phyloP scores from a whole-genome alignment of 2,797 vertebrate genomes.

The Forpus xanthops region DNA sequence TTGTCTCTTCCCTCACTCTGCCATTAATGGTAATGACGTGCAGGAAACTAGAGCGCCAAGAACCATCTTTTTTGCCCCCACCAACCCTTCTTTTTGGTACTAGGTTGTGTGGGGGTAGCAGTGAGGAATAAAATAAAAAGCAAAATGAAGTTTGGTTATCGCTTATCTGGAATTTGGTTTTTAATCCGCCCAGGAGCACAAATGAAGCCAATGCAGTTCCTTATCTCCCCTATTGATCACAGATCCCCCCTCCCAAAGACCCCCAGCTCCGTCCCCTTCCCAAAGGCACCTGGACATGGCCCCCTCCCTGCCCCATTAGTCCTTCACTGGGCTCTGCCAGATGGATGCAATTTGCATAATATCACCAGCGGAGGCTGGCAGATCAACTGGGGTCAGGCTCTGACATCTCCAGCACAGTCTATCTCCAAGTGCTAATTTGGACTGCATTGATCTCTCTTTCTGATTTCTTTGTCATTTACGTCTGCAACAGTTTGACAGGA shows the following conservation, averaged over 20 bases:
- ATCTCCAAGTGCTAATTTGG: slow-evolving; percentile 88
- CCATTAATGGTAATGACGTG: slow-evolving; percentile 82
- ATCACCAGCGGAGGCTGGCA: slow-evolving; percentile 79
- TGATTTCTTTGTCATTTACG: slow-evolving; percentile 87
- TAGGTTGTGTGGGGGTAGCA: slow-evolving; percentile 53
- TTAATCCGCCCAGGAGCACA: slow-evolving; percentile 77
- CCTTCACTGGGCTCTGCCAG: slow-evolving; percentile 77
- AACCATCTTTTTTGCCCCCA: not conserved
- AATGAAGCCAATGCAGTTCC: slow-evolving; percentile 76
- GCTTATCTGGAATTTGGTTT: slow-evolving; percentile 78
- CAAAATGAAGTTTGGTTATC: slow-evolving; percentile 81
- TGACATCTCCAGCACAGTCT: slow-evolving; percentile 80
- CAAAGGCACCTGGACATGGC: slow-evolving; percentile 44
- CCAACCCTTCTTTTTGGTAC: slow-evolving; percentile 18
- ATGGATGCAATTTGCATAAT: slow-evolving; percentile 86
- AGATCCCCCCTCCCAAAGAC: slow-evolving; percentile 21
- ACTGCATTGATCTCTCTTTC: slow-evolving; percentile 85
- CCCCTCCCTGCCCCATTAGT: slow-evolving; percentile 76
- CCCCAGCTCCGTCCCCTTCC: slow-evolving; percentile 38
- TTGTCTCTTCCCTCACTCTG: slow-evolving; percentile 86
- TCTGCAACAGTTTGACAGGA: slow-evolving; percentile 80
- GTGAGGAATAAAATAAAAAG: slow-evolving; percentile 73
- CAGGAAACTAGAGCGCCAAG: slow-evolving; percentile 70
- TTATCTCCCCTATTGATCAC: slow-evolving; percentile 76
- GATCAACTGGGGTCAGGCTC: slow-evolving; percentile 82